These are phyloP conservation scores for Acanthurus leucopareius DNA, from an alignment of 2,797 vertebrate genomes.

Conservation along the genomic window DNA sequence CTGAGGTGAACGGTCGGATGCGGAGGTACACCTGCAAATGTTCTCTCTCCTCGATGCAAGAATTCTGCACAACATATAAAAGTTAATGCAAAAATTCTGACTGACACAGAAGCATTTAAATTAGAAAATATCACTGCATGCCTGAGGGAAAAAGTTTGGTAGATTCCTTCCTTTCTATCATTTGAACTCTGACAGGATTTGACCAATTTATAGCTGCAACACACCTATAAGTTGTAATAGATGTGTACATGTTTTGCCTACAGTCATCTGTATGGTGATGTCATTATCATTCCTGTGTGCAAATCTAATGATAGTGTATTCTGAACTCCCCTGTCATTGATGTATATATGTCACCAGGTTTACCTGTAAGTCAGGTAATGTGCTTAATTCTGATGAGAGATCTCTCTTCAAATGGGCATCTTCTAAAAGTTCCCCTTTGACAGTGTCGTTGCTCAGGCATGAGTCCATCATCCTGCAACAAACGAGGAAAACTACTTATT, in stretches of 20 bases:
- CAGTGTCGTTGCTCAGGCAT: conserved; percentile 61
- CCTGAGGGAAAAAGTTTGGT: no score
- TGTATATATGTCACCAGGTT: not conserved
- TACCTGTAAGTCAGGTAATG: conserved; percentile 67
- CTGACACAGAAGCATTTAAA: no score
- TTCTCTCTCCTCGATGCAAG: conserved; percentile 80
- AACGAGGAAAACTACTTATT: not conserved
- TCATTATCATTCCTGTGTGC: not conserved
- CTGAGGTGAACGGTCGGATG: conserved; percentile 89
- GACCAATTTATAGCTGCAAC: not conserved
- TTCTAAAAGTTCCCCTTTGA: conserved; percentile 62
- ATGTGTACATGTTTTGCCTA: not conserved
- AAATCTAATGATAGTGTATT: not conserved
- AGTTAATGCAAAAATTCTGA: not conserved
- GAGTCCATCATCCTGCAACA: conserved; percentile 86
- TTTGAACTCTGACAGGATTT: no score
- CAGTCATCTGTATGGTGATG: not conserved
- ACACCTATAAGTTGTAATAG: no score
- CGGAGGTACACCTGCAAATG: conserved; percentile 92
- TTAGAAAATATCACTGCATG: no score
- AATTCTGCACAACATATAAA: conserved; percentile 71
- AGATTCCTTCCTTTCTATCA: no score
- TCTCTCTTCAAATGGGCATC: conserved; percentile 84
- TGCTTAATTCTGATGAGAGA: conserved; percentile 84
- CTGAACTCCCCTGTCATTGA: not conserved